Percentiles rank a stretch among this genome's conserved stretches.
Evolutionary conservation across 1,140 invertebrate genomes (phyloP).

Genomic region (Oreohelix idahoensis): DNA sequence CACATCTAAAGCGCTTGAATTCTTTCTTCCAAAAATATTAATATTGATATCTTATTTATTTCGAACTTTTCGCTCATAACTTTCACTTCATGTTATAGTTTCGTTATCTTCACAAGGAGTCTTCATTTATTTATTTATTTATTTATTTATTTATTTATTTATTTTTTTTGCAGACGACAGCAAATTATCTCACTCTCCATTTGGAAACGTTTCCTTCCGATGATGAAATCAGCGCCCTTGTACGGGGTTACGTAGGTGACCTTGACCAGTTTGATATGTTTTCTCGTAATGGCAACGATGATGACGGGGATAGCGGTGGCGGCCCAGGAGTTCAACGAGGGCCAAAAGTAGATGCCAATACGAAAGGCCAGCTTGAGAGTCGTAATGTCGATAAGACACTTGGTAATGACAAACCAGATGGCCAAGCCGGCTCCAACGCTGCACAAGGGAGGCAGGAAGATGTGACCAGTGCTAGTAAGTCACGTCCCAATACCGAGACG

Average conservation of each 20-base stretch:
- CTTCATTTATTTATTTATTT: too few relatives aligned
- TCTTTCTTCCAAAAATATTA: too few relatives aligned
- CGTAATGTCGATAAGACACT: neutral
- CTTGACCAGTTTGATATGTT: neutral
- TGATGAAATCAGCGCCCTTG: neutral
- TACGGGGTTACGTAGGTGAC: conserved; percentile 17
- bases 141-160: too few relatives aligned
- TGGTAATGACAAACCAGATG: neutral
- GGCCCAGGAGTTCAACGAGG: neutral
- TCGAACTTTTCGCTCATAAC: too few relatives aligned
- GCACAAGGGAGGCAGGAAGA: neutral
- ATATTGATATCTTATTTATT: too few relatives aligned
- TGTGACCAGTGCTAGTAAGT: neutral
- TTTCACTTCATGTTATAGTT: too few relatives aligned
- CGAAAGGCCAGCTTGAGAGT: neutral
- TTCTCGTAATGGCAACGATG: neutral
- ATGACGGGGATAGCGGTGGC: neutral
- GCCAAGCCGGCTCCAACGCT: neutral
- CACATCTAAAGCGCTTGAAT: too few relatives aligned
- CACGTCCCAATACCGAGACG: neutral
- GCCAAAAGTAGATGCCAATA: neutral
- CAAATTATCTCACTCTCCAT: neutral
- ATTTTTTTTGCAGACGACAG: neutral
- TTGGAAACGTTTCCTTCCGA: conserved; percentile 7
- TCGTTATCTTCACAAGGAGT: too few relatives aligned